These are phyloP conservation scores for Tromatobia lineatoria DNA, from an alignment of 2,888 invertebrate species.

Conservation along the genomic window DNA sequence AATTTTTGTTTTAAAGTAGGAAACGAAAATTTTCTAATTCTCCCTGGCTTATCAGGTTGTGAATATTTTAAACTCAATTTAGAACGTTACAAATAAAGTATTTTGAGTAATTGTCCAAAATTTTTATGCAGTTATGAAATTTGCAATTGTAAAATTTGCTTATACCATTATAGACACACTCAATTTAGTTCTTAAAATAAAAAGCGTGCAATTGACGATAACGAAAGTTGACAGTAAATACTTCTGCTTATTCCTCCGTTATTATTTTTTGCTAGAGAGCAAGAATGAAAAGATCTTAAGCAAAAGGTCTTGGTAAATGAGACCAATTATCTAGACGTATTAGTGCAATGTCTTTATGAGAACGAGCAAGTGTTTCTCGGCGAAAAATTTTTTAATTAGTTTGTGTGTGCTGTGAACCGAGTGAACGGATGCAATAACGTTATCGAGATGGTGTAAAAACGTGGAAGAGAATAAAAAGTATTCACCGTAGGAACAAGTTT, in stretches of 20 bases:
- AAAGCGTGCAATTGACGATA: neutral
- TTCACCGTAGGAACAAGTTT: constrained; percentile 15
- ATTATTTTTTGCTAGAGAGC: neutral
- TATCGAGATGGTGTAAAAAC: neutral
- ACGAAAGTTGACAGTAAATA: neutral
- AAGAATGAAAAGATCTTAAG: neutral
- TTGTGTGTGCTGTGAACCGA: constrained; percentile 24
- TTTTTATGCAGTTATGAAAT: neutral
- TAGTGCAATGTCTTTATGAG: constrained; percentile 17
- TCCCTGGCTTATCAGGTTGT: neutral
- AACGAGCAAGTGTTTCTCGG: neutral
- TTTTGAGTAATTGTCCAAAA: neutral
- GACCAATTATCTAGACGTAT: constrained; percentile 40
- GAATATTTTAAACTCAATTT: neutral
- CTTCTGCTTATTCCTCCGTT: neutral
- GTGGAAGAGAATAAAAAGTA: constrained; percentile 2
- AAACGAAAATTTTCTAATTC: no score
- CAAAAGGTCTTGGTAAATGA: constrained; percentile 3
- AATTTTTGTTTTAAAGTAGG: no score
- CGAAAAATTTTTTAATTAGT: constrained; percentile 55
- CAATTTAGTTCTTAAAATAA: neutral
- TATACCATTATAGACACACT: no score
- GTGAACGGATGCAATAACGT: constrained; percentile 4
- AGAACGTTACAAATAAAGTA: no score
- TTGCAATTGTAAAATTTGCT: neutral